Base-by-base conservation (phyloP, 37 sponge, comb jelly and placozoan species). In the Lycopodina hypogea region DNA sequence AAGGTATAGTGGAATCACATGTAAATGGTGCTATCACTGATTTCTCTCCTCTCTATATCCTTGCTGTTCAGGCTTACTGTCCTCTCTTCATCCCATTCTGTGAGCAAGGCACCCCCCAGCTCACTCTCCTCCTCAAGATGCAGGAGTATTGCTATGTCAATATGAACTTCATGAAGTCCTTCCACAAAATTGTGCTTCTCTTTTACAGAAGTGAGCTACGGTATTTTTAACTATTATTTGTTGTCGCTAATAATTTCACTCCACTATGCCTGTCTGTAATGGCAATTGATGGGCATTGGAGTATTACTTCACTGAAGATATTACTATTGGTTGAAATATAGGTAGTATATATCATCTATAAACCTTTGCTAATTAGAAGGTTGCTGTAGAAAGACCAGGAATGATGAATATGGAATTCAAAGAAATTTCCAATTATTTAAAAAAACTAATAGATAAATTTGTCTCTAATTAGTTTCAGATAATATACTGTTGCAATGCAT, bases 131-230 rank as follows among this genome's bases (percentile, higher is more conserved):
- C 26, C 86, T 89, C 64, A 86, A 89, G 77, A 92, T 96, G 38
- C 95, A 97, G 73, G 93, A 95, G 70, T 97, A 81, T 56, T 97
- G 98, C 74, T 95, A 87, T 79, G 93, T 95, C 53, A 87, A 95
- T 45, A 76, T 88, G 50, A 83, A 82, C 74, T 93, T 97, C 83
- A 86, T 87, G 65, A 92, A 95, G 34, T 48, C 89, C 56, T 97
- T 97, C 81, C 91, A 93, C 68, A 95, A 90, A 59, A 95, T 97
- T 29, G 70, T 95, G n/a, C 60, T 93, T 32, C 84, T 86, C 59
- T 86, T 97, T 11, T 97, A 97, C 75, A 80, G 88, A 34, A 84
- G 97, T 96, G 64, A 77, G 89, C 71, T 45, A 18, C 38, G 6
- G 2, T 41, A 15, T n/a, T 74, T 56, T 34, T 52, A 9, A 9